Percentiles rank a stretch among this genome's conserved stretches.
These are phyloP conservation scores for Eremophila alpestris DNA, from an alignment of 2,797 vertebrate genomes.

Conservation along the genomic window DNA sequence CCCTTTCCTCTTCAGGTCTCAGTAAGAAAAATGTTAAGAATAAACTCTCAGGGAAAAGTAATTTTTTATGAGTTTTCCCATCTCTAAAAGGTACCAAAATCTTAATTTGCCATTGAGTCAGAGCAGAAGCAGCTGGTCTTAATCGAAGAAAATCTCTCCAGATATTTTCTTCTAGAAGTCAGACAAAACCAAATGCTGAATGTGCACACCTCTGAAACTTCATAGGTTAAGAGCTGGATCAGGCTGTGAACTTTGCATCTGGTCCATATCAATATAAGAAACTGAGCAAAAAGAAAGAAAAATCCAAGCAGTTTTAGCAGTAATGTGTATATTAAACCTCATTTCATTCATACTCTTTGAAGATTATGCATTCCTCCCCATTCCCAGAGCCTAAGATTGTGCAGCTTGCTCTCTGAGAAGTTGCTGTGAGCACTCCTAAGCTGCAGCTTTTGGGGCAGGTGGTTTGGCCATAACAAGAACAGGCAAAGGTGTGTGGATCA, in stretches of 20 bases:
- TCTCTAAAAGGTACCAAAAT: constrained; percentile 25
- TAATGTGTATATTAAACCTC: background rate
- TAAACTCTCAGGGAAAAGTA: background rate
- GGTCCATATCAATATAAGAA: background rate
- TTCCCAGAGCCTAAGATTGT: background rate
- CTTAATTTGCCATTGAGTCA: constrained; percentile 40
- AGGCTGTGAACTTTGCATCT: background rate
- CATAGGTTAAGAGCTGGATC: background rate
- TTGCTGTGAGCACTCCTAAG: background rate
- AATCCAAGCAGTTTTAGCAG: background rate
- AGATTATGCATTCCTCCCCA: background rate
- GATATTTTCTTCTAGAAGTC: background rate
- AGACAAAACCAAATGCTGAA: background rate
- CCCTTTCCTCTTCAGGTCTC: background rate
- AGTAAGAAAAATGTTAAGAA: constrained; percentile 33
- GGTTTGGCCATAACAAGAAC: background rate
- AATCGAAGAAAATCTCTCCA: constrained; percentile 21
- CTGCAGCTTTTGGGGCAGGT: background rate
- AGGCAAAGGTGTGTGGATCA: background rate
- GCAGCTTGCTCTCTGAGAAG: background rate
- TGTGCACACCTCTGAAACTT: background rate
- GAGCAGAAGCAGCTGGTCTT: constrained; percentile 14
- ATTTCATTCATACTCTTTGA: background rate
- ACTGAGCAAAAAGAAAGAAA: background rate
- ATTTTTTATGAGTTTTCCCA: background rate